phyloP scores from a whole-genome alignment of 2,113 vertebrate genomes.

The Mystacornis crossleyi region DNA sequence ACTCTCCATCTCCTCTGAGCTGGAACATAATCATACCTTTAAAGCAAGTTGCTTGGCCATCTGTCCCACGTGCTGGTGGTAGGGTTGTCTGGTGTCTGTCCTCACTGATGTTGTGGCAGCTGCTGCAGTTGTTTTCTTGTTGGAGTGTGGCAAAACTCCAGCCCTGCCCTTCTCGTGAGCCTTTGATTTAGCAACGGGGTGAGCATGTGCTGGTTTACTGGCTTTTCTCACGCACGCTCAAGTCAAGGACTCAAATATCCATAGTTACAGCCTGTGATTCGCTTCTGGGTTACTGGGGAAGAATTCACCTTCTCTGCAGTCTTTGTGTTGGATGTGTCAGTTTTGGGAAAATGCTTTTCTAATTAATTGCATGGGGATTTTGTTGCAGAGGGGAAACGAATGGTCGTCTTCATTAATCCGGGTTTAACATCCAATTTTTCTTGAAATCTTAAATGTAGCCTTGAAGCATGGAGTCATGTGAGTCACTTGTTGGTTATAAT shows the following conservation, averaged over 20 bases:
- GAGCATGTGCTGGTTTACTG: not conserved
- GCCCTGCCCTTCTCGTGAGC: not conserved
- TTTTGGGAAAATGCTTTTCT: not conserved
- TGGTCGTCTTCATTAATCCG: not conserved
- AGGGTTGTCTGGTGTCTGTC: not conserved
- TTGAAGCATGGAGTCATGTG: not conserved
- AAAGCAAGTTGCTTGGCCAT: not conserved
- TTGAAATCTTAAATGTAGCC: not conserved
- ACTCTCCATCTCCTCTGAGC: not conserved
- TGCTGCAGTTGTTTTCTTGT: not conserved
- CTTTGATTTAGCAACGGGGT: not conserved
- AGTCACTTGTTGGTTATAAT: not conserved
- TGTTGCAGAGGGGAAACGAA: not conserved
- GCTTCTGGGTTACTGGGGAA: not conserved
- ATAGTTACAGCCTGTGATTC: not conserved
- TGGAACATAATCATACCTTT: not conserved
- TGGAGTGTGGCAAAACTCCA: not conserved
- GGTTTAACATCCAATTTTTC: not conserved
- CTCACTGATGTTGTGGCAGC: rapidly evolving
- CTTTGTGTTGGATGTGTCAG: not conserved
- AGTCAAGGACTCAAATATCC: not conserved
- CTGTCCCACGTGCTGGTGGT: not conserved
- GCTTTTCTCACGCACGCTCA: not conserved
- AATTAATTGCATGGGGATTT: not conserved
- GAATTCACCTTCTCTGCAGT: not conserved